Evolutionary conservation across 2,888 invertebrate genomes (phyloP).

Genomic region (Blastobasis lacticolella): DNA sequence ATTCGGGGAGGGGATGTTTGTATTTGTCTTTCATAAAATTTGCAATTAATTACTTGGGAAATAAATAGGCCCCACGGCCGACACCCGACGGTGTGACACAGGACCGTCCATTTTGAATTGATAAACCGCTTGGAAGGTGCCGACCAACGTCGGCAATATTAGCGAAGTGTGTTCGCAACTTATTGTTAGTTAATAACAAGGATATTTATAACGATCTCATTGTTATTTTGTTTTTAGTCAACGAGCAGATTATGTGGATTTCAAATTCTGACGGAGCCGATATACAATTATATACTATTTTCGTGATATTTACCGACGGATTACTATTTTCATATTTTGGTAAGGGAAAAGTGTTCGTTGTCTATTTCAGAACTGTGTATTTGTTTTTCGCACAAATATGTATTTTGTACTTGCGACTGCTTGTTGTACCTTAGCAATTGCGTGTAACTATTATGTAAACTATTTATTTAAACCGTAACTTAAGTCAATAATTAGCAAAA

Average conservation of each 20-base stretch:
- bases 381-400: slow-evolving; percentile 22
- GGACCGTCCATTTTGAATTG: slow-evolving; percentile 31
- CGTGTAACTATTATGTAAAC: background rate
- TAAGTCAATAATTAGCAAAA: background rate
- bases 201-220: background rate
- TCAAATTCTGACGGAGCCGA: slow-evolving; percentile 3
- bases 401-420: background rate
- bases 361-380: slow-evolving; percentile 9
- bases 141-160: too few relatives aligned
- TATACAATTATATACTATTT: slow-evolving; percentile 20
- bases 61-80: too few relatives aligned
- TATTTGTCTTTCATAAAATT: too few relatives aligned
- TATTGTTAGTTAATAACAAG: too few relatives aligned
- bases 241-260: background rate
- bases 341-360: slow-evolving; percentile 13
- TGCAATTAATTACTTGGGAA: too few relatives aligned
- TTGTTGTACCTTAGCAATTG: background rate
- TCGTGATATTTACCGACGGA: slow-evolving; percentile 23
- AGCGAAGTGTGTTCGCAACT: too few relatives aligned
- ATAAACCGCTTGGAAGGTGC: too few relatives aligned
- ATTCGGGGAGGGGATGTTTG: too few relatives aligned
- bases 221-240: background rate
- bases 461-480: background rate
- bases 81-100: slow-evolving; percentile 14
- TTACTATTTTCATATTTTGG: slow-evolving; percentile 27